Conservation (phyloP, 2,113 vertebrate species). For the Erythrolamprus reginae region DNA sequence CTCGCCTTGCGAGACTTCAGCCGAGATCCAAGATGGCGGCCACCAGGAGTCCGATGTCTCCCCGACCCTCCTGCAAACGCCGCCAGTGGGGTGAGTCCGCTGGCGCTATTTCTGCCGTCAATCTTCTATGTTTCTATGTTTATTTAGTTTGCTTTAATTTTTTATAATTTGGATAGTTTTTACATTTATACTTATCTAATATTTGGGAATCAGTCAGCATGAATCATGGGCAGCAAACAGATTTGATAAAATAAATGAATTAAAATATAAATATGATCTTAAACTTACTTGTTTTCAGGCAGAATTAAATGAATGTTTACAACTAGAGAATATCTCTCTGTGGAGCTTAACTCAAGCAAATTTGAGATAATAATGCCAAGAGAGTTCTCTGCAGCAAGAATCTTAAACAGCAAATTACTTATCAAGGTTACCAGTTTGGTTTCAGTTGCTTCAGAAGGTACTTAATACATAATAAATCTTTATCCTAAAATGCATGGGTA, state of each 20-base stretch:
- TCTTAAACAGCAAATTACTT: neutral
- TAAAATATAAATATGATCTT: neutral
- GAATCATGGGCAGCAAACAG: neutral
- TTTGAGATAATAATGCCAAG: neutral
- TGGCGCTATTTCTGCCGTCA: no score
- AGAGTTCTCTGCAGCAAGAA: neutral
- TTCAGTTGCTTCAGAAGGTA: neutral
- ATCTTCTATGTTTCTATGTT: no score
- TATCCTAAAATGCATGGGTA: neutral
- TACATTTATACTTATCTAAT: neutral
- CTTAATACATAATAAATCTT: neutral
- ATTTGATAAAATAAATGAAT: neutral
- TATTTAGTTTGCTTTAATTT: no score
- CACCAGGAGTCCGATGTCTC: no score
- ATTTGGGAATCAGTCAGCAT: neutral
- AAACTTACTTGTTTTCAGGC: neutral
- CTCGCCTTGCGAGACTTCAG: no score
- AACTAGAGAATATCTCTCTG: neutral
- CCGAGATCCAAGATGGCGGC: no score
- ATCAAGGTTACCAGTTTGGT: neutral
- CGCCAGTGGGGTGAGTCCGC: no score
- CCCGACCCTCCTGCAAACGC: no score
- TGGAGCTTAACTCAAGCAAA: neutral
- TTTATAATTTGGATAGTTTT: neutral
- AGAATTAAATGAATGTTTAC: neutral